A percentile compares a stretch with the other conserved stretches of the same genome.
Conservation (phyloP, 64 coral and sea anemone species). For the Stylophora pistillata region DNA sequence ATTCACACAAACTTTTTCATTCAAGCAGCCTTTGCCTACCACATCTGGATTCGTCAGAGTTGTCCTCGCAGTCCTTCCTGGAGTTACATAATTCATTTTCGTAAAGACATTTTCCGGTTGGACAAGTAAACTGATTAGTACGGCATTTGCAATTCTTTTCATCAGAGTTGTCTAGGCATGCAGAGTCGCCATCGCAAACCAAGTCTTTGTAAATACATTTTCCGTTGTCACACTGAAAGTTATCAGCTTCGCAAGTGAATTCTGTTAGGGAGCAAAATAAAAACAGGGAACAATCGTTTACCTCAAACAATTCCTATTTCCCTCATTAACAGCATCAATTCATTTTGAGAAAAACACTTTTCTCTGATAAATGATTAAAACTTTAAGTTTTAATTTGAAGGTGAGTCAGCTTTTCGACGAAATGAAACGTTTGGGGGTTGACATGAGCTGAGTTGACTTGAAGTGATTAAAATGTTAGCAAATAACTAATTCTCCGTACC, state of each 20-base stretch:
- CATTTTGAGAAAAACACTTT: too few species aligned
- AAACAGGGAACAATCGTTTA: background rate
- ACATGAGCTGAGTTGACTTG: too few species aligned
- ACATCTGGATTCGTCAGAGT: conserved; percentile 47
- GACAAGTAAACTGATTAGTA: conserved; percentile 25
- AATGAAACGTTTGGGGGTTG: too few species aligned
- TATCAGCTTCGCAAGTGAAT: background rate
- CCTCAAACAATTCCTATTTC: too few species aligned
- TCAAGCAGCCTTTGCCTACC: conserved; percentile 26
- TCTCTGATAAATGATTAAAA: too few species aligned
- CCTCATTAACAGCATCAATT: too few species aligned
- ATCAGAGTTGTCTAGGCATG: conserved; percentile 42
- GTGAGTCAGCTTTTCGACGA: too few species aligned
- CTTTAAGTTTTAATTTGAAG: too few species aligned
- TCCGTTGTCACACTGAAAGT: conserved; percentile 52
- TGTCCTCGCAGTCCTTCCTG: conserved; percentile 10
- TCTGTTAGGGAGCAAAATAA: conserved; percentile 7
- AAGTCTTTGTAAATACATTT: conserved; percentile 47
- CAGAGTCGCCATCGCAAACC: conserved; percentile 48
- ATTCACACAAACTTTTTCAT: too few species aligned
- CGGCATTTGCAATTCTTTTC: conserved; percentile 45
- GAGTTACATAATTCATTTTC: conserved; percentile 14
- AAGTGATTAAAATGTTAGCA: too few species aligned
- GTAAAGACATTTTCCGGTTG: conserved; percentile 41
- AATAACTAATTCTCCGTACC: background rate